These are phyloP conservation scores for Pipa parva DNA, from an alignment of 2,113 vertebrate species.

Conservation along the genomic window DNA sequence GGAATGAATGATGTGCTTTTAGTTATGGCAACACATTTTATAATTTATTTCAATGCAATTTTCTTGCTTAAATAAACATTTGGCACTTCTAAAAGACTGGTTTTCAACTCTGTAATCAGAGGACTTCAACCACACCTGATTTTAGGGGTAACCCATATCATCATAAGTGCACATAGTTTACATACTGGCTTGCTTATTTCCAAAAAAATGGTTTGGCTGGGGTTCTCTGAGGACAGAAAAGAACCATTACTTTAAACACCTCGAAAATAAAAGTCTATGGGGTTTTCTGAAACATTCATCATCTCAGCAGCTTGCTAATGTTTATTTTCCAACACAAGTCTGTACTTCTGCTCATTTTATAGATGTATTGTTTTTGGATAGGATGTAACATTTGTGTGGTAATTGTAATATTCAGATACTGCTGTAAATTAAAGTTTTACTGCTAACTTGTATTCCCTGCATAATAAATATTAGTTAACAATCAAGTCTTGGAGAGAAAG, in stretches of 20 bases:
- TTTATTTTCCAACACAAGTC: background rate
- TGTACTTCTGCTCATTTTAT: constrained; percentile 5
- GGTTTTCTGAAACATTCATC: constrained; percentile 1
- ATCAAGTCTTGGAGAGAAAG: constrained; percentile 13
- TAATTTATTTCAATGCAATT: background rate
- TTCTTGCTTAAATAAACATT: constrained; percentile 13
- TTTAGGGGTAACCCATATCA: constrained; percentile 8
- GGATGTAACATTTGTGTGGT: constrained; percentile 1
- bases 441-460: constrained; percentile 26
- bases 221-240: constrained; percentile 27
- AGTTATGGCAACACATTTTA: background rate
- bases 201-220: constrained; percentile 8
- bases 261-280: background rate
- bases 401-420: constrained; percentile 6
- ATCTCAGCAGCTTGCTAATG: constrained; percentile 1
- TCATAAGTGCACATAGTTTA: constrained; percentile 12
- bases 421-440: constrained; percentile 35
- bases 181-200: background rate
- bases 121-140: constrained; percentile 1
- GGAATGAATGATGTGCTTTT: background rate
- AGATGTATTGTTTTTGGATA: constrained; percentile 33
- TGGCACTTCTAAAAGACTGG: constrained; percentile 4
- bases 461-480: constrained; percentile 25
- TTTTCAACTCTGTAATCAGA: constrained; percentile 28
- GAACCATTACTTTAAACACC: constrained; percentile 5